Evolutionary conservation across 1,140 invertebrate species (phyloP).

Genomic region (Eueides isabella): DNA sequence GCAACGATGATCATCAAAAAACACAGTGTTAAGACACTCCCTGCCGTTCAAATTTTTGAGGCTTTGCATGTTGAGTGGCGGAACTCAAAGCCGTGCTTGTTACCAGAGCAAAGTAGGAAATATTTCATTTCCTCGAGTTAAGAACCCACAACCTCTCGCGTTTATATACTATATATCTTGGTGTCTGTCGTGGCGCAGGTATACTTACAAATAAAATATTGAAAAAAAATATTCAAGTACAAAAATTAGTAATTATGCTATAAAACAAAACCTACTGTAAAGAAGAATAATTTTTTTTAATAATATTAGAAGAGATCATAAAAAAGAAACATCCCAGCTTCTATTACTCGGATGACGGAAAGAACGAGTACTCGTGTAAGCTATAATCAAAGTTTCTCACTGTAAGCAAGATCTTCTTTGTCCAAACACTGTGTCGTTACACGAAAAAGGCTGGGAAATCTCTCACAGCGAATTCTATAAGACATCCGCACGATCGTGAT

Average conservation of each 20-base stretch:
- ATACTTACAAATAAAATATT: not conserved
- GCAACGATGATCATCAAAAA: no score
- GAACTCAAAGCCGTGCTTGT: no score
- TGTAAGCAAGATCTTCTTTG: conserved; percentile 77
- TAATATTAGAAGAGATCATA: conserved; percentile 76
- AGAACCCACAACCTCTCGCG: no score
- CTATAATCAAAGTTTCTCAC: conserved; percentile 80
- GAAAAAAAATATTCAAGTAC: not conserved
- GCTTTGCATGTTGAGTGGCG: no score
- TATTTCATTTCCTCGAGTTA: no score
- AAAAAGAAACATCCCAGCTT: conserved; percentile 76
- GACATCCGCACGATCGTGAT: conserved; percentile 49
- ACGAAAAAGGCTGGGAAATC: conserved; percentile 77
- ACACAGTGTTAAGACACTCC: no score
- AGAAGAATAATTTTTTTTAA: conserved; percentile 78
- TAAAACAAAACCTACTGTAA: conserved; percentile 49
- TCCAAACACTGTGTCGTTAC: conserved; percentile 79
- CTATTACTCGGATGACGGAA: conserved; percentile 73
- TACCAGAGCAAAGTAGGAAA: no score
- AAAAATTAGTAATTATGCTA: not conserved
- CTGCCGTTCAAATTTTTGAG: no score
- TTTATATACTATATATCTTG: no score
- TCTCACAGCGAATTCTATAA: conserved; percentile 67
- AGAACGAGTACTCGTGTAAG: conserved; percentile 74
- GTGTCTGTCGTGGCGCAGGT: no score